These are phyloP conservation scores for Paradisaea rubra DNA, from an alignment of 2,113 vertebrate species.

Conservation along the genomic window DNA sequence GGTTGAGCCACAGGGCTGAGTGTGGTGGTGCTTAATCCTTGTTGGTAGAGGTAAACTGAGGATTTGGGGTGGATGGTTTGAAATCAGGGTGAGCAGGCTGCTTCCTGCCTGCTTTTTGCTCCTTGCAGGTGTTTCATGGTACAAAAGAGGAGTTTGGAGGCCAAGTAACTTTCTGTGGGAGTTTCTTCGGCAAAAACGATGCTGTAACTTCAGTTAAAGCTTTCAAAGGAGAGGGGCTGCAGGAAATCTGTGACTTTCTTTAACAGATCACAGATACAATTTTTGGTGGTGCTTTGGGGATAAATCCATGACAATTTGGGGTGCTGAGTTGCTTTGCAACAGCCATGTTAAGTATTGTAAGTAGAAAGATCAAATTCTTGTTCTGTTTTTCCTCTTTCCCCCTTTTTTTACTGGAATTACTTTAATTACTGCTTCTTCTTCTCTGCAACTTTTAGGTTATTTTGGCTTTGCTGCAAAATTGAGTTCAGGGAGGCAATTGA, in stretches of 20 bases:
- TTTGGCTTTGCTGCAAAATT: neutral
- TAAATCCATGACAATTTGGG: neutral
- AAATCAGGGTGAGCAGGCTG: neutral
- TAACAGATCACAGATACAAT: neutral
- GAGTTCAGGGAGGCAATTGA: neutral
- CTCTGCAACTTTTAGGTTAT: neutral
- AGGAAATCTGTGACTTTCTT: neutral
- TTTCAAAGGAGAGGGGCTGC: neutral
- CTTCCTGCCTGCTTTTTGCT: neutral
- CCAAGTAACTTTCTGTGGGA: neutral
- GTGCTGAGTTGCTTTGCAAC: neutral
- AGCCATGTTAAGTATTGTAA: accelerated
- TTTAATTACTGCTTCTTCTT: neutral
- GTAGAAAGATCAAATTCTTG: neutral
- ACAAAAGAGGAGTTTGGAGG: neutral
- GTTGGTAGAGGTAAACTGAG: neutral
- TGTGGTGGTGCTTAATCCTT: neutral
- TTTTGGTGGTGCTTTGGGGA: neutral
- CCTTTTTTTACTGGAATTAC: neutral
- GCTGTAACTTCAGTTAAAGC: neutral
- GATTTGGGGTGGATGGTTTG: neutral
- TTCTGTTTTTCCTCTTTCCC: neutral
- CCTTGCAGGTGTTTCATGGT: neutral
- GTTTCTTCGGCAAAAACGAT: neutral
- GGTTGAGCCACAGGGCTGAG: neutral